These are phyloP conservation scores for Gasteruption jaculator DNA, from an alignment of 2,888 invertebrate species.

Conservation along the genomic window DNA sequence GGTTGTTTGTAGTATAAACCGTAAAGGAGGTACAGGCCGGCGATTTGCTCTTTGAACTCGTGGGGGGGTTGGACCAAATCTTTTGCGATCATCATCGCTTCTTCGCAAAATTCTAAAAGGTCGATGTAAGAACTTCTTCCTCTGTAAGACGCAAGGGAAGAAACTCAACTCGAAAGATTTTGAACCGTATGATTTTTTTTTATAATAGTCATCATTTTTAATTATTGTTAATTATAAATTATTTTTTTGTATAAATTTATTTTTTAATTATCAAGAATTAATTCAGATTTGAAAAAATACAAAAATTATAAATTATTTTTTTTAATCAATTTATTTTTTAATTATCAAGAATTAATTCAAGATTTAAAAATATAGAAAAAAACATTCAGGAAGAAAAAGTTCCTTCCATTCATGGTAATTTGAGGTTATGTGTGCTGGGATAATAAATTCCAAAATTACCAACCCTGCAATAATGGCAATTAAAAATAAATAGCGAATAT, in stretches of 20 bases:
- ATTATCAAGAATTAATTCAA: too few species aligned
- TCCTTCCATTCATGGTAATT: too few species aligned
- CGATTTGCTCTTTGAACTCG: constrained; percentile 37
- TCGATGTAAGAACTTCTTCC: constrained; percentile 32
- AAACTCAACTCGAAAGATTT: neutral
- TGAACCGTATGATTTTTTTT: too few species aligned
- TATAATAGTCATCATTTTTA: neutral
- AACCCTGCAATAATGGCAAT: too few species aligned
- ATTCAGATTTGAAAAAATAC: constrained; percentile 2
- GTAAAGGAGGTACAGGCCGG: constrained; percentile 43
- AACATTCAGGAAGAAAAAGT: too few species aligned
- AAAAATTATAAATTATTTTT: neutral
- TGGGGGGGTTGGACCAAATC: constrained; percentile 33
- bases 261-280: neutral
- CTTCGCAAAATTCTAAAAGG: constrained; percentile 43
- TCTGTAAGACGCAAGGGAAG: constrained; percentile 23
- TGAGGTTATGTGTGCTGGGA: too few species aligned
- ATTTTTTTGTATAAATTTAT: neutral
- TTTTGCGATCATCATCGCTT: constrained; percentile 38
- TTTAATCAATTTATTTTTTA: neutral
- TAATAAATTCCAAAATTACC: too few species aligned
- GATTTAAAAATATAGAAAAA: too few species aligned
- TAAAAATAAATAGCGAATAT: too few species aligned
- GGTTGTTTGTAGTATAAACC: constrained; percentile 45
- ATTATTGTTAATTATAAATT: neutral